Evolutionary conservation across 2,888 invertebrate species (phyloP), one percentile per base, ranked within the genome.

Genomic region (Phania funesta): DNA sequence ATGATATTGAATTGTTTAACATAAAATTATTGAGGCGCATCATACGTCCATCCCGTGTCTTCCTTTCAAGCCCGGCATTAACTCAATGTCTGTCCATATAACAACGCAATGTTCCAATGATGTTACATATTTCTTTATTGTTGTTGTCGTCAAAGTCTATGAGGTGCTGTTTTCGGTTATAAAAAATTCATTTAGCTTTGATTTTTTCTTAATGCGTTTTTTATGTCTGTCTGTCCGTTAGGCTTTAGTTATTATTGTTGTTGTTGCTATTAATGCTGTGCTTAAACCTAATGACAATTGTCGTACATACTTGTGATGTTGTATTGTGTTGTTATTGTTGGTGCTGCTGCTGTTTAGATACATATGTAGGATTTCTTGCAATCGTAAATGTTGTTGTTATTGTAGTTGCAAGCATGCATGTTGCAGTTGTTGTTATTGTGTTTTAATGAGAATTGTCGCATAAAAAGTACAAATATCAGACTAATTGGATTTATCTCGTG

Each of bases 391-490:
- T 48, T 75, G 62, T 80, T 75, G 62, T 46, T 62, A 29, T 20
- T 70, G 65, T 20, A 46, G 73, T 64, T 71, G 83, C 52, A 16
- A 41, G 24, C 26, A 29, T 46, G 56, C 13, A 75, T 75, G 70
- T 76, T 80, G 50, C 20, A 46, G 38, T 52, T 70, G 70, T 56
- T 65, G 52, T 52, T 74, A 70, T 75, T 82, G 74, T 82, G 74
- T 87, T 87, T 89, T 88, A 88, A 89, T 88, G 87, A 86, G 88
- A 88, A 88, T 88, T 87, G 88, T 87, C 88, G 87, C 88, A 88
- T 88, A 89, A 89, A 89, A 89, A 88, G 88, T 90, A 90, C 90
- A 90, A 90, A 90, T 90, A 89, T 90, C 89, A 86, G 89, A 88
- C 90, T 90, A 90, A 90, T 90, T 90, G 90, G 89, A 90, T 90